Conservation (phyloP, 2,113 vertebrate species). For the Raja brachyura region DNA sequence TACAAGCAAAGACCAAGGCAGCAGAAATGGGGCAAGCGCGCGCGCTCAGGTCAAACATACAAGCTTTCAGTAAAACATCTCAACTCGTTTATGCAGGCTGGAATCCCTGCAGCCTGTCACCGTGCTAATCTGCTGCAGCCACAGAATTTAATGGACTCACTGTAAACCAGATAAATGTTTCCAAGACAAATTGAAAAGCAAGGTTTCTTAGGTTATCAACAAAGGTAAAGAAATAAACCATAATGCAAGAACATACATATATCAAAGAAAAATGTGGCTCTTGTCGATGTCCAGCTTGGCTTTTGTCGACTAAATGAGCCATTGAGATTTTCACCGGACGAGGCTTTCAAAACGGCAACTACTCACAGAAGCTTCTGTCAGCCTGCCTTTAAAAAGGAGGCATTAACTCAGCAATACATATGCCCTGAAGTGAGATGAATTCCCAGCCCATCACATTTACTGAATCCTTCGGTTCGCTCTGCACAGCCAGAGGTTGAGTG, state of each 20-base stretch:
- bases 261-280: not conserved
- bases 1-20: not conserved
- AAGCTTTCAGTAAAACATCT: not conserved
- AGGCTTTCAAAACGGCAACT: not conserved
- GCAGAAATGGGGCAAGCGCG: not conserved
- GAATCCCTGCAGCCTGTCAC: not conserved
- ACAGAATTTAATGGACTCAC: not conserved
- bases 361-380: not conserved
- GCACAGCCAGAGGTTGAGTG: not conserved
- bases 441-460: not conserved
- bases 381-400: not conserved
- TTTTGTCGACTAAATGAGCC: not conserved
- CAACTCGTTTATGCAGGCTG: not conserved
- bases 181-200: not conserved
- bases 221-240: not conserved
- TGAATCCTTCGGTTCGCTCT: not conserved
- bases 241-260: not conserved
- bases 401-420: not conserved
- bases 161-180: not conserved
- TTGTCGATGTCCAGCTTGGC: not conserved
- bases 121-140: not conserved
- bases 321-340: not conserved
- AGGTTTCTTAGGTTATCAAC: not conserved
- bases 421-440: too few relatives aligned
- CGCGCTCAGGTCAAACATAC: not conserved